Percentiles rank a stretch among this genome's conserved stretches.
phyloP scores from a whole-genome alignment of 2,888 invertebrate genomes.

The Parnassius glacialis region DNA sequence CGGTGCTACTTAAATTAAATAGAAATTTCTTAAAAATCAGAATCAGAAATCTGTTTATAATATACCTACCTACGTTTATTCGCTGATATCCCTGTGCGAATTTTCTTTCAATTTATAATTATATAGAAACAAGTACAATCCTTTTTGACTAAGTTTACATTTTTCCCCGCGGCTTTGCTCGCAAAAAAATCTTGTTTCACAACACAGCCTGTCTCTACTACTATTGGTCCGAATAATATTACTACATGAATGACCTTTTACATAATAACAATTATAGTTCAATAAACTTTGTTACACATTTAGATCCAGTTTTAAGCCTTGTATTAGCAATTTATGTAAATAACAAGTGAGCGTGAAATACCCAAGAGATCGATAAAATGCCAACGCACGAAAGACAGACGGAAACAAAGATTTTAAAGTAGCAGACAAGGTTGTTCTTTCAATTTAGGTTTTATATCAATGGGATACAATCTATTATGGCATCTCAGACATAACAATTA shows the following conservation, averaged over 20 bases:
- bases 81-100: too few relatives aligned
- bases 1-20: too few relatives aligned
- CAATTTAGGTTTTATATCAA: constrained; percentile 20
- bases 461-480: constrained; percentile 23
- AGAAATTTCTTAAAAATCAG: too few relatives aligned
- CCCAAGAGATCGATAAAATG: constrained; percentile 37
- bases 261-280: constrained; percentile 39
- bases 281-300: constrained; percentile 51
- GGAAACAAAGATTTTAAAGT: constrained; percentile 14
- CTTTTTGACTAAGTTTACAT: too few relatives aligned
- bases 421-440: constrained; percentile 5
- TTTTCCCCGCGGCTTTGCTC: too few relatives aligned
- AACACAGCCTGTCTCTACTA: too few relatives aligned
- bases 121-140: too few relatives aligned
- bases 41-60: too few relatives aligned
- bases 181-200: too few relatives aligned
- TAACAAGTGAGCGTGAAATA: constrained; percentile 39
- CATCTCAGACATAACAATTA: constrained; percentile 26
- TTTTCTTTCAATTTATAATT: too few relatives aligned
- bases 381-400: constrained; percentile 28
- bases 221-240: too few relatives aligned
- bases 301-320: constrained; percentile 50
- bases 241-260: constrained; percentile 5
- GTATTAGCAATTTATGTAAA: constrained; percentile 48
- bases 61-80: too few relatives aligned